phyloP scores from a whole-genome alignment of 1,140 invertebrate genomes.

The Teleopsis dalmanni region DNA sequence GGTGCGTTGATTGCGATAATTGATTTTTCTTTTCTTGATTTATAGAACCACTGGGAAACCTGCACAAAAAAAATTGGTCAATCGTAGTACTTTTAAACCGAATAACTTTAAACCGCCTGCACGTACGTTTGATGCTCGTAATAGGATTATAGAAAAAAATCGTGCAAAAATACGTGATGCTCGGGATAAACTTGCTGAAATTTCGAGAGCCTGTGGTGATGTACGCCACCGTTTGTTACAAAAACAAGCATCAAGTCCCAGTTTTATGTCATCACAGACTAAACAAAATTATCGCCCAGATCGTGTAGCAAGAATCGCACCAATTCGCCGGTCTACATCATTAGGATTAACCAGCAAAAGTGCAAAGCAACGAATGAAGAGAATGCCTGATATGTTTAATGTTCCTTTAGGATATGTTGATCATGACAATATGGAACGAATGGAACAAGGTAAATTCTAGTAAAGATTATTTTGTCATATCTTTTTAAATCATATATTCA shows the following conservation, averaged over 20 bases:
- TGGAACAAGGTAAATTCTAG: constrained; percentile 33
- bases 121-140: constrained; percentile 63
- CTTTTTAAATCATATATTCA: not conserved
- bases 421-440: constrained; percentile 39
- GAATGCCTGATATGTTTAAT: constrained; percentile 8
- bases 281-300: not conserved
- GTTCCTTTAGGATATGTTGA: constrained; percentile 36
- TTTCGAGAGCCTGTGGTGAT: constrained; percentile 55
- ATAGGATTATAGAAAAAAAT: constrained; percentile 63
- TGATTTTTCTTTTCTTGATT: too few species aligned
- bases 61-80: too few species aligned
- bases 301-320: too few species aligned
- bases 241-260: not conserved
- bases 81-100: too few species aligned
- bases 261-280: not conserved
- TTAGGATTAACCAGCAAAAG: constrained; percentile 9
- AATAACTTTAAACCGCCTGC: too few species aligned
- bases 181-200: constrained; percentile 59
- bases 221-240: constrained; percentile 45
- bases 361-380: constrained; percentile 10
- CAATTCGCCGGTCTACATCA: too few species aligned
- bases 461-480: not conserved
- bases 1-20: too few species aligned
- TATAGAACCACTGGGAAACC: too few species aligned
- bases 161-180: constrained; percentile 59